Conservation (phyloP, 2,113 vertebrate genomes). For the Protomyctophum bolini region DNA sequence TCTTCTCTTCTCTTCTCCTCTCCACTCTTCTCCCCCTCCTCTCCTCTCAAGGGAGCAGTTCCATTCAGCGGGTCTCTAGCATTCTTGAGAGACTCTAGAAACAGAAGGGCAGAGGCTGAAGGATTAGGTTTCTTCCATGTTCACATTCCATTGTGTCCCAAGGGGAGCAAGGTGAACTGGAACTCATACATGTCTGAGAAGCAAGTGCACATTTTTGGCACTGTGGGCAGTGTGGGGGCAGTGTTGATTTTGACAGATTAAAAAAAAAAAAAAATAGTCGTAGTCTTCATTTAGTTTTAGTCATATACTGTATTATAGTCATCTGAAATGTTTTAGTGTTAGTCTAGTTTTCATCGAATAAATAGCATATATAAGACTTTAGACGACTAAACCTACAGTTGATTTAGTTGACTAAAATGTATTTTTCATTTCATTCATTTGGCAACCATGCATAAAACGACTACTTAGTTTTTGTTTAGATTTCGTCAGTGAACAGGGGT, state of each 20-base stretch:
- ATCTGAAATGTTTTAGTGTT: too few species aligned
- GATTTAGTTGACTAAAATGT: not conserved
- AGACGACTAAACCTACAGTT: too few species aligned
- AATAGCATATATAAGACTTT: too few species aligned
- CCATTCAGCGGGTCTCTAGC: conserved; percentile 68
- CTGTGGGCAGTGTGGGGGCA: too few species aligned
- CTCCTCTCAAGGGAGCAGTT: conserved; percentile 58
- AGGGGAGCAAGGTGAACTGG: conserved; percentile 60
- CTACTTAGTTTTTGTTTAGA: too few species aligned
- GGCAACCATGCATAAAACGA: too few species aligned
- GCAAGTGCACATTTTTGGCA: conserved; percentile 37
- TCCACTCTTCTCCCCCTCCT: not conserved
- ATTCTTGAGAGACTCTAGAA: conserved; percentile 49
- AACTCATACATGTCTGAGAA: conserved; percentile 66
- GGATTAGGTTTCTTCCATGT: conserved; percentile 75
- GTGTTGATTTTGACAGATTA: too few species aligned
- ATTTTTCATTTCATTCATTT: conserved; percentile 37
- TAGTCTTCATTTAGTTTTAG: too few species aligned
- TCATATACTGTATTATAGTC: too few species aligned
- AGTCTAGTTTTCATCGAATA: too few species aligned
- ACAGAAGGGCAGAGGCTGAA: conserved; percentile 64
- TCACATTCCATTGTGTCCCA: conserved; percentile 64
- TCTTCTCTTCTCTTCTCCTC: not conserved
- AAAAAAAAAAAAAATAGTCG: too few species aligned
- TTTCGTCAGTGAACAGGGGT: too few species aligned